Evolutionary conservation across 2,888 invertebrate genomes (phyloP).

Genomic region (Polymixis flavicincta): DNA sequence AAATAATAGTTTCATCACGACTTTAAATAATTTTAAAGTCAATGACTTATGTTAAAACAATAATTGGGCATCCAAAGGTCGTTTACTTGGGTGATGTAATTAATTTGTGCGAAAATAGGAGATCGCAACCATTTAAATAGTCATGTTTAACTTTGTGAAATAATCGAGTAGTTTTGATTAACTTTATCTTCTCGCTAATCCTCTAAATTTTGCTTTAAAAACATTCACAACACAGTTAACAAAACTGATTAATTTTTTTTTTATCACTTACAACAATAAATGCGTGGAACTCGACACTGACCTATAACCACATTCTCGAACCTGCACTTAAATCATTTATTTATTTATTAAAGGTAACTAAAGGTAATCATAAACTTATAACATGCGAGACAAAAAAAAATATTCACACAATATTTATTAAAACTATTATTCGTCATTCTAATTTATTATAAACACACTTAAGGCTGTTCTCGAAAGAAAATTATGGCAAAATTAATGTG

Average conservation of each 20-base stretch:
- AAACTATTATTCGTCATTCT: slow-evolving; percentile 34
- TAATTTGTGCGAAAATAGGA: slow-evolving; percentile 28
- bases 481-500: background rate
- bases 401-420: slow-evolving; percentile 20
- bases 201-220: background rate
- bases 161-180: background rate
- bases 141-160: background rate
- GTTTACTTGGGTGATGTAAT: slow-evolving; percentile 44
- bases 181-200: background rate
- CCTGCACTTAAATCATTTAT: slow-evolving; percentile 4
- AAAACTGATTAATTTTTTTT: too few species aligned
- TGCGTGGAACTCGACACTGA: slow-evolving; percentile 25
- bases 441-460: background rate
- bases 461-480: background rate
- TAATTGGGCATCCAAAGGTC: slow-evolving; percentile 47
- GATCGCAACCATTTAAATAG: slow-evolving; percentile 13
- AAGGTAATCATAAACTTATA: slow-evolving; percentile 7
- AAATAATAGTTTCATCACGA: slow-evolving; percentile 47
- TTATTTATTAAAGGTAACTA: too few species aligned
- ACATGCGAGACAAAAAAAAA: slow-evolving; percentile 13
- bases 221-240: too few species aligned
- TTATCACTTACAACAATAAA: slow-evolving; percentile 16
- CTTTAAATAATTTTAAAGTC: slow-evolving; percentile 35
- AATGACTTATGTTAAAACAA: slow-evolving; percentile 57
- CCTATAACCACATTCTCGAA: slow-evolving; percentile 22